These are phyloP conservation scores for Hemaris fuciformis DNA, from an alignment of 2,888 invertebrate species.

Conservation along the genomic window DNA sequence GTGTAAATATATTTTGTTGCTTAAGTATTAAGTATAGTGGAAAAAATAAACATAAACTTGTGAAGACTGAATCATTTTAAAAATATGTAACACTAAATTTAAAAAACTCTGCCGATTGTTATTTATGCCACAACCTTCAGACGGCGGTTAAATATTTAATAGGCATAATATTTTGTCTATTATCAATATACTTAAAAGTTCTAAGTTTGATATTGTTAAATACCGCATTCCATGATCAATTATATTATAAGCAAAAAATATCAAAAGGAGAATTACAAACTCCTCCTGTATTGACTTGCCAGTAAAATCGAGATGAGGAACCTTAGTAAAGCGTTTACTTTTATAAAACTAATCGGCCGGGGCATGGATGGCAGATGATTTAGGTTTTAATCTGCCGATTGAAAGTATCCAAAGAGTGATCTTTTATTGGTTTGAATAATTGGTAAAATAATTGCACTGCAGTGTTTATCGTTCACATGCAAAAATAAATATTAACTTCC, in stretches of 20 bases:
- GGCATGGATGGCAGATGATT: constrained; percentile 39
- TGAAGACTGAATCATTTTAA: no score
- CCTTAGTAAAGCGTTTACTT: not conserved
- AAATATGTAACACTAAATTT: no score
- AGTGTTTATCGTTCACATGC: constrained; percentile 28
- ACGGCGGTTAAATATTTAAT: no score
- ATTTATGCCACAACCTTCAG: no score
- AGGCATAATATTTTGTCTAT: no score
- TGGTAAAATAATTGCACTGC: constrained; percentile 32
- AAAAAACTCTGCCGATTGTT: no score
- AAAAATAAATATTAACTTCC: constrained; percentile 19
- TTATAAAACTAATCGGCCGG: constrained; percentile 21
- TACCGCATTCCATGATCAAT: no score
- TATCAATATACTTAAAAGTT: no score
- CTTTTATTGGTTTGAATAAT: constrained; percentile 20
- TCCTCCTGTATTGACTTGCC: not conserved
- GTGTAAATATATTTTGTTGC: no score
- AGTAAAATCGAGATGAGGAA: not conserved
- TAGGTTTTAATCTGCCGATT: constrained; percentile 50
- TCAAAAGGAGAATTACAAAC: not conserved
- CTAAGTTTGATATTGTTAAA: not conserved
- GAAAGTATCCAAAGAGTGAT: constrained; percentile 16
- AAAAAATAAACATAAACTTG: no score
- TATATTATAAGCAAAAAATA: no score
- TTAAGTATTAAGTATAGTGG: no score